Evolutionary conservation across 1,140 invertebrate genomes (phyloP).

Genomic region (Drosophila miranda): DNA sequence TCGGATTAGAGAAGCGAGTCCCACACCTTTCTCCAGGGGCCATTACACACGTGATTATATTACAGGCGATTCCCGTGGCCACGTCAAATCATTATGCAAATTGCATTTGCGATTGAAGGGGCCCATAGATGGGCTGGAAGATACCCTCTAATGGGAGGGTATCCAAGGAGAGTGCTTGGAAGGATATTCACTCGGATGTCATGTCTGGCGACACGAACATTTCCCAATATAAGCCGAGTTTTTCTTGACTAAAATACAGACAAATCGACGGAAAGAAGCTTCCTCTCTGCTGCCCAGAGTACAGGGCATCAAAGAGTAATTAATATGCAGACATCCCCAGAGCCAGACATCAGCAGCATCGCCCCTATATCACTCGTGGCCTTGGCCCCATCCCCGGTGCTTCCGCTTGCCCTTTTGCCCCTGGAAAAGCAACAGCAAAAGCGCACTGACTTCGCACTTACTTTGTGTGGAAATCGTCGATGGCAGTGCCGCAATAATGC

Average conservation of each 20-base stretch:
- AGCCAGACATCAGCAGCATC: neutral
- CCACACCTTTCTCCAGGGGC: conserved; percentile 22
- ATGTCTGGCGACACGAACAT: no score
- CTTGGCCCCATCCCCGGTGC: neutral
- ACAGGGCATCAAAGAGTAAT: conserved; percentile 56
- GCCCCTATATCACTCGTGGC: neutral
- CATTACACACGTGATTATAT: conserved; percentile 69
- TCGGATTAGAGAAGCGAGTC: conserved; percentile 28
- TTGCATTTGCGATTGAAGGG: conserved; percentile 46
- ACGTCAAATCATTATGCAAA: conserved; percentile 68
- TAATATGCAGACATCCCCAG: conserved; percentile 56
- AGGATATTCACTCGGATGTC: no score
- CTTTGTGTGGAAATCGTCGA: conserved; percentile 81
- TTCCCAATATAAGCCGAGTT: no score
- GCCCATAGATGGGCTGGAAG: no score
- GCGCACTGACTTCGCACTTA: conserved; percentile 33
- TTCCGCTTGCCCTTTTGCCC: neutral
- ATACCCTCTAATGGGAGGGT: no score
- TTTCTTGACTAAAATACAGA: no score
- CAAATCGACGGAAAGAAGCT: no score
- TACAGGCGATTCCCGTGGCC: conserved; percentile 30
- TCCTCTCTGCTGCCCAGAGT: neutral
- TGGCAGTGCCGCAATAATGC: conserved; percentile 75
- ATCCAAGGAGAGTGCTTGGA: no score
- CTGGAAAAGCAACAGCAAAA: conserved; percentile 1